A percentile compares a stretch with the other conserved stretches of the same genome.
Conservation (phyloP, 2,888 invertebrate species). For the Mythimna ferrago region DNA sequence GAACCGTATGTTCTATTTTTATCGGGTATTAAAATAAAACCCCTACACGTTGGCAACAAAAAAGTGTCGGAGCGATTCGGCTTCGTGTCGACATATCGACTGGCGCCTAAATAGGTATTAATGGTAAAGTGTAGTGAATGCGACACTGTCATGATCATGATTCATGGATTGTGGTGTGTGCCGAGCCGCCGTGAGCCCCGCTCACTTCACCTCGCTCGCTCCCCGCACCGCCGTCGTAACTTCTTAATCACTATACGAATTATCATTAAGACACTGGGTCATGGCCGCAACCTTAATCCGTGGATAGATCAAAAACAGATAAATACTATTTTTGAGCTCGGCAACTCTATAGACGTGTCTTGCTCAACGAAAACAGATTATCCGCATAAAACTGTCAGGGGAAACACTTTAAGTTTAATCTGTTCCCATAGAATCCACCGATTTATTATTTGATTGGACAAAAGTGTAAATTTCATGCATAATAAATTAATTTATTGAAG, state of each 20-base stretch:
- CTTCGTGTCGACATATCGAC: conserved; percentile 38
- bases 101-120: conserved; percentile 51
- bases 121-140: conserved; percentile 48
- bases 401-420: conserved; percentile 11
- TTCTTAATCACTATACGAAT: conserved; percentile 65
- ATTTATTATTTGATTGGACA: conserved; percentile 20
- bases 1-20: conserved; percentile 21
- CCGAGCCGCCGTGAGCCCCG: conserved; percentile 54
- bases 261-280: conserved; percentile 64
- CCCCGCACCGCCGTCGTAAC: conserved; percentile 38
- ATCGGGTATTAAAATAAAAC: conserved; percentile 42
- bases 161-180: conserved; percentile 64
- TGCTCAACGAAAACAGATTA: conserved; percentile 19
- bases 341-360: conserved; percentile 7
- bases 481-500: conserved; percentile 51
- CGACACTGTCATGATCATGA: conserved; percentile 60
- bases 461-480: conserved; percentile 48
- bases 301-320: conserved; percentile 62
- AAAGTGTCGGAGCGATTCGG: conserved; percentile 20
- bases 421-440: neutral
- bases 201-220: conserved; percentile 31
- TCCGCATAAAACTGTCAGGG: conserved; percentile 3
- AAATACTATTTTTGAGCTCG: conserved; percentile 51
- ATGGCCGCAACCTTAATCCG: conserved; percentile 63
- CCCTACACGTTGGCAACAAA: conserved; percentile 6